Conservation (phyloP, 2,888 invertebrate species). For the Cremastinae sp. region DNA sequence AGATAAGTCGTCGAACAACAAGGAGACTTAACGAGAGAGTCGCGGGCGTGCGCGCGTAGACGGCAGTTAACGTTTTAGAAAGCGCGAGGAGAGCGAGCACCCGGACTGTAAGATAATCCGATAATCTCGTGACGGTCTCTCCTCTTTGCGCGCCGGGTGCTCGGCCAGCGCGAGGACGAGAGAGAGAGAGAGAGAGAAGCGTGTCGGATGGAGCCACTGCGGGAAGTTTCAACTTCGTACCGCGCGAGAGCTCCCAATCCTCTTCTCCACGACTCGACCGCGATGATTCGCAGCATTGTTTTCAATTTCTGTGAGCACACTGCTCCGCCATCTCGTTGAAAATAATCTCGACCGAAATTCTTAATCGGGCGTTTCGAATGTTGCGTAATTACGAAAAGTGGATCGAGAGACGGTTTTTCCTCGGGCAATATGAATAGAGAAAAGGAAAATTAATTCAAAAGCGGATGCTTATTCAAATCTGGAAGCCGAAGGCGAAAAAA, state of each 20-base stretch:
- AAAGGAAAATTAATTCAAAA: no score
- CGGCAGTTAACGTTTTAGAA: constrained; percentile 60
- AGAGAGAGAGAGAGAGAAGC: constrained; percentile 50
- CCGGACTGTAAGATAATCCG: constrained; percentile 61
- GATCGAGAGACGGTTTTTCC: constrained; percentile 3
- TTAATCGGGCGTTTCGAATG: background rate
- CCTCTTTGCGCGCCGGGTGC: constrained; percentile 51
- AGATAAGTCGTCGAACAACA: constrained; percentile 61
- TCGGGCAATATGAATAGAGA: no score
- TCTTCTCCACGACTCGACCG: constrained; percentile 26
- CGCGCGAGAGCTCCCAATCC: constrained; percentile 42
- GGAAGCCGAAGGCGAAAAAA: no score
- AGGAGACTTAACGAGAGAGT: constrained; percentile 63
- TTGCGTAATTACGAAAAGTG: constrained; percentile 8
- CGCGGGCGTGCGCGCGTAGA: constrained; percentile 62
- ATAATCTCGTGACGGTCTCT: constrained; percentile 57
- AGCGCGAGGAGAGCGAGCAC: constrained; percentile 52
- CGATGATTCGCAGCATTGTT: no score
- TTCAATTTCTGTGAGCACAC: no score
- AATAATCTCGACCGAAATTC: background rate
- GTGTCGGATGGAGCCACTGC: constrained; percentile 46
- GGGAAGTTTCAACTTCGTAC: constrained; percentile 40
- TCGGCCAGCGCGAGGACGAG: constrained; percentile 55
- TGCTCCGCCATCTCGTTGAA: no score
- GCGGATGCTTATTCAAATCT: no score